phyloP scores from a whole-genome alignment of 2,113 vertebrate genomes.

The Pterophyllum scalare region DNA sequence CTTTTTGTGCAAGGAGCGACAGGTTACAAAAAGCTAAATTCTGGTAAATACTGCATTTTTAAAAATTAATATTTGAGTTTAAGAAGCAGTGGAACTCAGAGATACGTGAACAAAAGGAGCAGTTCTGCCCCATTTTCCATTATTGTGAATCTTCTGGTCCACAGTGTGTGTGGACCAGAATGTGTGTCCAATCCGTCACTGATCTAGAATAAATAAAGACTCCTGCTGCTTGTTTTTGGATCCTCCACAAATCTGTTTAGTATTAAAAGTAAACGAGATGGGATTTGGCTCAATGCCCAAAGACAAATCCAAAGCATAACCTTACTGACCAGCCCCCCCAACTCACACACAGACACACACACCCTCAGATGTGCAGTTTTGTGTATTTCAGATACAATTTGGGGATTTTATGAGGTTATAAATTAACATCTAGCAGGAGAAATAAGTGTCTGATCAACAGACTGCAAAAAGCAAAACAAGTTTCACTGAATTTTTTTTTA shows the following conservation, averaged over 20 bases:
- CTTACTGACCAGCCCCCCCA: background rate
- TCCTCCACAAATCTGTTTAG: conserved; percentile 52
- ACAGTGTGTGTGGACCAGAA: background rate
- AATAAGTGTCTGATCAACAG: background rate
- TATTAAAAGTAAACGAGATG: conserved; percentile 71
- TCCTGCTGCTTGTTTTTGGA: conserved; percentile 43
- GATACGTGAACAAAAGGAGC: too few relatives aligned
- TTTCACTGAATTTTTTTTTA: background rate
- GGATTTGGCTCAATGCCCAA: conserved; percentile 27
- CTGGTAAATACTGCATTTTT: background rate
- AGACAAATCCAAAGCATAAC: conserved; percentile 31
- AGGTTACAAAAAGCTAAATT: background rate
- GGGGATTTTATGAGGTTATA: background rate
- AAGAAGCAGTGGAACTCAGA: background rate
- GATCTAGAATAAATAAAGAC: conserved; percentile 42
- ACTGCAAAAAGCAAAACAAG: background rate
- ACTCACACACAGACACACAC: background rate
- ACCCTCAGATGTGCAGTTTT: background rate
- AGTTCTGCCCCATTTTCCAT: background rate
- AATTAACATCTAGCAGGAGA: background rate
- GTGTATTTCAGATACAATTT: background rate
- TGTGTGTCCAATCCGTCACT: background rate
- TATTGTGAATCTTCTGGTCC: background rate
- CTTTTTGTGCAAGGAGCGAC: background rate
- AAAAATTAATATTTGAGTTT: background rate